These are phyloP conservation scores for Apolygus lucorum DNA, from an alignment of 1,140 invertebrate genomes.

Conservation along the genomic window DNA sequence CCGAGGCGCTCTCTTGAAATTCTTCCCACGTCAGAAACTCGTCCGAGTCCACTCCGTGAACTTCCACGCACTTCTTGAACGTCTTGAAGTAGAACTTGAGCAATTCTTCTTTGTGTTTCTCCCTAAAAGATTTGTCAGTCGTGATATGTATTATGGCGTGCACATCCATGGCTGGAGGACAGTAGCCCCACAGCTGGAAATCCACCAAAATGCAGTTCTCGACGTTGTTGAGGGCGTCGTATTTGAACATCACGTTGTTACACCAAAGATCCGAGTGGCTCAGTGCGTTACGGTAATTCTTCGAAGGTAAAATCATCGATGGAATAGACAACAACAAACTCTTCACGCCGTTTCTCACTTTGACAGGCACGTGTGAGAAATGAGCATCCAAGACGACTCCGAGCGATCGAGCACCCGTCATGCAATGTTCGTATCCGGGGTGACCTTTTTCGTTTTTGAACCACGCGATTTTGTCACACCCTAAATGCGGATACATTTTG, in stretches of 20 bases:
- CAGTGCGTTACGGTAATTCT: background rate
- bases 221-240: background rate
- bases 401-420: background rate
- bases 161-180: background rate
- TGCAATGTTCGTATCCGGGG: background rate
- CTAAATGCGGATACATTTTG: background rate
- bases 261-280: background rate
- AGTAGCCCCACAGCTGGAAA: background rate
- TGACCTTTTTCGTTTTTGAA: background rate
- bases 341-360: background rate
- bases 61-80: background rate
- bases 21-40: background rate
- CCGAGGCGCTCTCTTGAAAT: background rate
- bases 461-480: background rate
- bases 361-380: background rate
- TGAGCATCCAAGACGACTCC: background rate
- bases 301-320: background rate
- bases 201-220: background rate
- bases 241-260: background rate
- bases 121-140: background rate
- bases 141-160: background rate
- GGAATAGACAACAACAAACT: background rate
- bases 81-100: background rate
- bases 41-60: background rate
- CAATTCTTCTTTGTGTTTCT: background rate